Evolutionary conservation across 2,797 vertebrate genomes (phyloP).

Genomic region (Tadarida brasiliensis): DNA sequence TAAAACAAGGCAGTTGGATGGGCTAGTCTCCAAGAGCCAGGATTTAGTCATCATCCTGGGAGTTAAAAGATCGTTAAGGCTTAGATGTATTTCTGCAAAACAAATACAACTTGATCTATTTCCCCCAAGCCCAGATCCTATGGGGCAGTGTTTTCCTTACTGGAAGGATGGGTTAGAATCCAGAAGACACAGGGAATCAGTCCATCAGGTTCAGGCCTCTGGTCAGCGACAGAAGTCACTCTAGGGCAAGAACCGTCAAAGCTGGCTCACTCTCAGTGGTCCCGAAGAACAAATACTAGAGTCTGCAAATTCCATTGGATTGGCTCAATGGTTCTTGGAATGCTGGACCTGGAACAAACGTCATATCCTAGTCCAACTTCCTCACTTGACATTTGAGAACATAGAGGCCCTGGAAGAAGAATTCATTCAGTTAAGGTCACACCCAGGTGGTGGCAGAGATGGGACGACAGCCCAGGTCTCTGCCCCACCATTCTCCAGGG

Average conservation of each 20-base stretch:
- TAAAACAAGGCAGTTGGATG: conserved; percentile 32
- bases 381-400: neutral
- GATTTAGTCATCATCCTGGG: neutral
- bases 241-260: neutral
- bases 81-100: neutral
- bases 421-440: neutral
- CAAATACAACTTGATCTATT: neutral
- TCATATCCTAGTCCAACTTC: neutral
- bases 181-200: neutral
- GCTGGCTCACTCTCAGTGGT: neutral
- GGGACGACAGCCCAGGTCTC: neutral
- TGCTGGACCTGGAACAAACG: neutral
- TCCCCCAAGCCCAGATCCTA: neutral
- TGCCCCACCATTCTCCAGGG: too few relatives aligned
- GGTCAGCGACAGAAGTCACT: neutral
- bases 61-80: neutral
- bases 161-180: neutral
- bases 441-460: neutral
- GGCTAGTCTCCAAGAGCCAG: neutral
- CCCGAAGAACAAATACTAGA: neutral
- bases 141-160: neutral
- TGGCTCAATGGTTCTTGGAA: neutral
- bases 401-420: neutral
- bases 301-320: neutral
- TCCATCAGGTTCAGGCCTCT: neutral